A percentile compares a stretch with the other conserved stretches of the same genome.
phyloP scores from a whole-genome alignment of 2,797 vertebrate species.

The Thripadectes ignobilis region DNA sequence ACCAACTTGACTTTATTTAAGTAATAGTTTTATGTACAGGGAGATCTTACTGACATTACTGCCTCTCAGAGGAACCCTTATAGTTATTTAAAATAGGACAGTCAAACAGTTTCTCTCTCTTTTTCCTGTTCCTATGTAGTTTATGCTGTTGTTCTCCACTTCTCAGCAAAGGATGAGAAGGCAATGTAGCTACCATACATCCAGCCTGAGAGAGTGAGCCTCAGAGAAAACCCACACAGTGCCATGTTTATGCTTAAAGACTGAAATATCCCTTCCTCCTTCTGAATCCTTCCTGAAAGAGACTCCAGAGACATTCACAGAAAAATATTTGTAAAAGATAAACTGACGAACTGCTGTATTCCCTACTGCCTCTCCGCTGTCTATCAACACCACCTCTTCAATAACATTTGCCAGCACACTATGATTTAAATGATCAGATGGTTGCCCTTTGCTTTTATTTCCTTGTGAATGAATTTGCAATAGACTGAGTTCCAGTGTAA shows the following conservation, averaged over 20 bases:
- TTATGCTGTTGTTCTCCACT: not conserved
- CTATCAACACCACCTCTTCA: not conserved
- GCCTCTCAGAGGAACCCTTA: not conserved
- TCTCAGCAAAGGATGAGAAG: not conserved
- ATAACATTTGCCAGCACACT: not conserved
- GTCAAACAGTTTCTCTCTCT: too few relatives aligned
- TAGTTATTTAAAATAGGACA: not conserved
- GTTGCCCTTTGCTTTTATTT: not conserved
- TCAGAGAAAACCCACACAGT: not conserved
- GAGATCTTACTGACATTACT: not conserved
- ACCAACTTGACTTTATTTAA: not conserved
- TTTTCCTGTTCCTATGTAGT: not conserved
- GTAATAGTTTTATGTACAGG: not conserved
- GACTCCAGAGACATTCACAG: not conserved
- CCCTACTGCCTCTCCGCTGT: not conserved
- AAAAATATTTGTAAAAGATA: not conserved
- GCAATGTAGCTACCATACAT: not conserved
- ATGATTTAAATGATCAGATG: not conserved
- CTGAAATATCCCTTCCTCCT: not conserved
- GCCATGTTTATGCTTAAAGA: not conserved
- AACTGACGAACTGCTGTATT: not conserved
- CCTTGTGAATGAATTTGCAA: not conserved
- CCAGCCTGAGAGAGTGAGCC: not conserved
- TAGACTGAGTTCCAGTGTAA: not conserved
- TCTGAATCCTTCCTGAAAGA: not conserved